These are phyloP conservation scores for Fabriciana adippe DNA, from an alignment of 2,888 invertebrate species.

Conservation along the genomic window DNA sequence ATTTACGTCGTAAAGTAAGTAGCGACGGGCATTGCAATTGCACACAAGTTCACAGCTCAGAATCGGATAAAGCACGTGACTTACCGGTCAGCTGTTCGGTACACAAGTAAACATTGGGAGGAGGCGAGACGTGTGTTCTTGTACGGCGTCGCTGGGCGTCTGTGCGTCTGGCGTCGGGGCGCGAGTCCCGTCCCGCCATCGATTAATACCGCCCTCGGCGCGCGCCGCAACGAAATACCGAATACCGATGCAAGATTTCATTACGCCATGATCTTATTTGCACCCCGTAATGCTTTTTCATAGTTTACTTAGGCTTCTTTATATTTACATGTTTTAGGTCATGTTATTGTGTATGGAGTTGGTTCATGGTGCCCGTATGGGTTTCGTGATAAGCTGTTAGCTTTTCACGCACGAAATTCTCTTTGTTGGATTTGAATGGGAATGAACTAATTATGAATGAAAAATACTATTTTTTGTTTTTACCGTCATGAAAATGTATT, in stretches of 20 bases:
- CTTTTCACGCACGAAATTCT: conserved; percentile 27
- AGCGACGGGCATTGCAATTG: conserved; percentile 66
- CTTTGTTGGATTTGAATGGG: conserved; percentile 1
- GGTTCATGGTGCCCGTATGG: conserved; percentile 1
- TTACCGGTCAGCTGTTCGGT: conserved; percentile 81
- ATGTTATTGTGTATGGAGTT: neutral
- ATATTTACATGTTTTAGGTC: conserved; percentile 44
- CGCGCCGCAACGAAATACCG: conserved; percentile 55
- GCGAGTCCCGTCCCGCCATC: conserved; percentile 79
- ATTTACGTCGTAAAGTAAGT: conserved; percentile 43
- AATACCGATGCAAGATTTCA: conserved; percentile 79
- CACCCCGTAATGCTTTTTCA: conserved; percentile 80
- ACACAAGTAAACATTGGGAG: conserved; percentile 78
- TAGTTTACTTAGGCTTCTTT: conserved; percentile 70
- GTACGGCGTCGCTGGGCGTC: conserved; percentile 80
- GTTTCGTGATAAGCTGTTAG: conserved; percentile 43
- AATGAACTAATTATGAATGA: no score
- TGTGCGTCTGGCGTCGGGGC: conserved; percentile 81
- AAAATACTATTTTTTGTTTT: no score
- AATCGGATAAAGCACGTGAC: conserved; percentile 68
- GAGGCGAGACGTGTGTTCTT: conserved; percentile 77
- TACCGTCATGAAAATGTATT: no score
- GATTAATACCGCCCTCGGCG: conserved; percentile 63
- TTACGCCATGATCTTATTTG: conserved; percentile 81
- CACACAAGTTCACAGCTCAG: conserved; percentile 56